phyloP scores from a whole-genome alignment of 1,140 invertebrate species.

The Drosophila ironensis region DNA sequence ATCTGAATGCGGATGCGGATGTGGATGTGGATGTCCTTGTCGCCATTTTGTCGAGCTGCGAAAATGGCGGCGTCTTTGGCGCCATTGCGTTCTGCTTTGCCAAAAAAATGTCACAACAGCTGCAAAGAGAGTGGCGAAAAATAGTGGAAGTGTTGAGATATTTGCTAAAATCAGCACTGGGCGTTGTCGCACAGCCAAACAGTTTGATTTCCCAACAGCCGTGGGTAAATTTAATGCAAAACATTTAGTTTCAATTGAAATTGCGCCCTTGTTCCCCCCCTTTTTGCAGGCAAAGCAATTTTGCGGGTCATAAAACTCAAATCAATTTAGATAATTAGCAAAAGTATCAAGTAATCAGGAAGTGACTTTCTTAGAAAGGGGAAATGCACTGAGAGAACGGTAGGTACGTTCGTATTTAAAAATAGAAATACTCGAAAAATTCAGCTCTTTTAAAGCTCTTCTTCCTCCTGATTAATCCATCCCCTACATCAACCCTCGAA shows the following conservation, averaged over 20 bases:
- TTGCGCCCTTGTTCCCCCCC: neutral
- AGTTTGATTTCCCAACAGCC: constrained; percentile 48
- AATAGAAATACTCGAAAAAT: no score
- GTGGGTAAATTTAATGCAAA: constrained; percentile 44
- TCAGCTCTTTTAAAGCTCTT: neutral
- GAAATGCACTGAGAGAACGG: neutral
- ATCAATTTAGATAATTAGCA: constrained; percentile 81
- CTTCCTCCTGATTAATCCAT: neutral
- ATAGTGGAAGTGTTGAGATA: constrained; percentile 54
- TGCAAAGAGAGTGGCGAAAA: constrained; percentile 46
- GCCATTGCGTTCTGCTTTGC: constrained; percentile 73
- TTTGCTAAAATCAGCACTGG: constrained; percentile 5
- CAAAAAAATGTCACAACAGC: constrained; percentile 77
- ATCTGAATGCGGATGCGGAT: constrained; percentile 32
- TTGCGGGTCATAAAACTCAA: constrained; percentile 75
- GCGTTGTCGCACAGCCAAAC: constrained; percentile 15
- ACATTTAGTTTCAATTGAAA: constrained; percentile 71
- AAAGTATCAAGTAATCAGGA: constrained; percentile 44
- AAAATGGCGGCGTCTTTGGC: constrained; percentile 76
- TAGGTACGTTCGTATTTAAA: neutral
- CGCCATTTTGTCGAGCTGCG: constrained; percentile 73
- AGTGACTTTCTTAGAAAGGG: constrained; percentile 2
- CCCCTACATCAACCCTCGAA: no score
- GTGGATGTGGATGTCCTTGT: constrained; percentile 46
- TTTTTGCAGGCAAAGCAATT: constrained; percentile 33